Conservation (phyloP, 2,888 invertebrate genomes). For the Dryocosmus kuriphilus region DNA sequence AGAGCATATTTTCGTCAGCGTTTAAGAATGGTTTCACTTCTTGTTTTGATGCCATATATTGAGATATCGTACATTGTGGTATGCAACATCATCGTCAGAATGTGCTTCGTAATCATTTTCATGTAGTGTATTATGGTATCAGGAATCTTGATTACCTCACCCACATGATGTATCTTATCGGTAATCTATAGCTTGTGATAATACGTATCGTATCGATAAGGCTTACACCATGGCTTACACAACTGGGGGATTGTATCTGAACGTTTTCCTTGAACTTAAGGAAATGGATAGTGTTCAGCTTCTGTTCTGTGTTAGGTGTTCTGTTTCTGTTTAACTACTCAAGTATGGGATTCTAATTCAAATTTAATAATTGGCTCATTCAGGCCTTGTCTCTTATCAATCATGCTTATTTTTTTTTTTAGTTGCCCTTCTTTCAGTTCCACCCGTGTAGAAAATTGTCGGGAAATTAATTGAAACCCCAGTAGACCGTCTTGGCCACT, state of each 20-base stretch:
- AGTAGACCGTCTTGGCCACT: too few species aligned
- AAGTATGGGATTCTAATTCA: not conserved
- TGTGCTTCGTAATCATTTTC: constrained; percentile 27
- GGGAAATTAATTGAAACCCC: too few species aligned
- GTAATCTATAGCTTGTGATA: constrained; percentile 24
- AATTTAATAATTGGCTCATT: not conserved
- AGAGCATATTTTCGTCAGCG: not conserved
- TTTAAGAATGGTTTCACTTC: not conserved
- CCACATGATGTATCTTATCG: constrained; percentile 21
- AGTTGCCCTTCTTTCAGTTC: not conserved
- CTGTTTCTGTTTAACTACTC: not conserved
- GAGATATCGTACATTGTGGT: not conserved
- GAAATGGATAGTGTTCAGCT: not conserved
- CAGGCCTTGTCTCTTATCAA: not conserved
- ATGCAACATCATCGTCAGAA: constrained; percentile 17
- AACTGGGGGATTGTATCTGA: constrained; percentile 5
- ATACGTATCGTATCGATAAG: constrained; percentile 7
- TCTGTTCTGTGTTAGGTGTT: not conserved
- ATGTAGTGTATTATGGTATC: constrained; percentile 8
- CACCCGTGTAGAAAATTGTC: too few species aligned
- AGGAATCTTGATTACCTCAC: constrained; percentile 15
- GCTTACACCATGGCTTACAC: constrained; percentile 16
- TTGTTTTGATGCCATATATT: constrained; percentile 2
- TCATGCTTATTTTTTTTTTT: not conserved
- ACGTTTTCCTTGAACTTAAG: constrained; percentile 10